Evolutionary conservation across 2,797 vertebrate genomes (phyloP), one percentile per base, ranked within the genome.

Genomic region (Hippocampus kuda): DNA sequence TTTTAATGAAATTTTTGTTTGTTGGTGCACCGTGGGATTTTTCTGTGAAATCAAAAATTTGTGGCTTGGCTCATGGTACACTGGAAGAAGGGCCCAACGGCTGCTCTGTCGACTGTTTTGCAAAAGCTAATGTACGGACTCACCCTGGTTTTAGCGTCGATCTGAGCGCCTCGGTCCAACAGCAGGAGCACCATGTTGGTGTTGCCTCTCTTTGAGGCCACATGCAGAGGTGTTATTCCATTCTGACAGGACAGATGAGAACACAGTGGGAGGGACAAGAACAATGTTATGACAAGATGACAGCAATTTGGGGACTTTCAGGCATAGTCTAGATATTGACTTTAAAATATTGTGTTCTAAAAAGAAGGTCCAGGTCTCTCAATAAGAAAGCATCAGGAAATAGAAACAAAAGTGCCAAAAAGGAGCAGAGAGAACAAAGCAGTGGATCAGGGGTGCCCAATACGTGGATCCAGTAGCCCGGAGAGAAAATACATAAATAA

Each of bases 141-240:
- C 88, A 98, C 96, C 88, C 94, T 93, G 68, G 96, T 98, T 89
- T 98, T 98, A 83, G 96, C 96, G 82, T 98, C 95, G 54, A 98
- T 98, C 86, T 97, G 94, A 74, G 89, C 92, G 20, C 93, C 94
- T 3, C 95, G 91, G 84, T 98, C 96, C 88, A 98, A 87, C 75
- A 98, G 88, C 82, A 98, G 91, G 79, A 92, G 94, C 86, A 97
- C 95, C 96, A 98, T 98, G 84, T 97, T 97, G 81, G 93, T 95
- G 86, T 98, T 98, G 77, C 96, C 96, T 83, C 96, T 92, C 91
- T 98, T 98, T 66, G 96, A 98, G 70, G 96, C 95, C 87, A 98
- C 96, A 69, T 98, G 96, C 34, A 98, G 91, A 83, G 96, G 95
- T 15, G 95, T 98, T 84, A 98, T 98, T 70, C 93, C 95, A 88